Evolutionary conservation across 2,113 vertebrate species (phyloP), one percentile per base, ranked within the genome.

Genomic region (Eudyptes chrysolophus): DNA sequence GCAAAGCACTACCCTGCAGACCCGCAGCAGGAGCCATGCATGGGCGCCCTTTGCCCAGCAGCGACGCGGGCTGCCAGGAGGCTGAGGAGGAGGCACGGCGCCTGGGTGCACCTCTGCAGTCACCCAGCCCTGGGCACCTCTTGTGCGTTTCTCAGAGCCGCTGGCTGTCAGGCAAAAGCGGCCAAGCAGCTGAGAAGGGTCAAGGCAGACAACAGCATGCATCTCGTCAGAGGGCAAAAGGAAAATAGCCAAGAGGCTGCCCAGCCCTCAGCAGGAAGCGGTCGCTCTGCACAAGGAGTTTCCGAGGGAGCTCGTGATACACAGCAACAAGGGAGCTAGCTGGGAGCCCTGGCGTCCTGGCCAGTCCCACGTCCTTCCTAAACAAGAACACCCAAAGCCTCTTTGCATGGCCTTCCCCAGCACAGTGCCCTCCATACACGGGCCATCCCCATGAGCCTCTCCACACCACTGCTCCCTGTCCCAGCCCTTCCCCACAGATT

Each of bases 81-180:
- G 34, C n/a, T 1, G 1, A 42, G 58, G 34, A 62, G n/a, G 17
- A 80, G 16, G 32, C 42, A n/a, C 32, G 3, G 16, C 0, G 0
- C 30, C 30, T 5, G 0, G 22, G 17, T 29, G 24, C 1, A 0
- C n/a, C 40, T 26, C 42, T 4, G 0, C 5, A 0, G 38, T 19
- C 7, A 1, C 42, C 25, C 4, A 0, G n/a, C 21, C 57, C 74
- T 19, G 17, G 27, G 29, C 82, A 71, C 9, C 55, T 40, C 40
- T 48, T 54, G 46, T 2, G 1, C 3, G 0, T 16, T 10, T 26
- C 49, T 25, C 2, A 0, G 58, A 48, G 30, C 29, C 1, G 2
- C 49, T 4, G 11, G 10, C 40, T 55, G 27, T 29, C 2, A 0
- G 44, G 17, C 2, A 1, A 46, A 62, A 54, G 34, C 2, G 0